Percentiles rank a stretch among this genome's conserved stretches.
Evolutionary conservation across 64 coral and sea anemone genomes (phyloP).

Genomic region (Stichodactyla mertensii): DNA sequence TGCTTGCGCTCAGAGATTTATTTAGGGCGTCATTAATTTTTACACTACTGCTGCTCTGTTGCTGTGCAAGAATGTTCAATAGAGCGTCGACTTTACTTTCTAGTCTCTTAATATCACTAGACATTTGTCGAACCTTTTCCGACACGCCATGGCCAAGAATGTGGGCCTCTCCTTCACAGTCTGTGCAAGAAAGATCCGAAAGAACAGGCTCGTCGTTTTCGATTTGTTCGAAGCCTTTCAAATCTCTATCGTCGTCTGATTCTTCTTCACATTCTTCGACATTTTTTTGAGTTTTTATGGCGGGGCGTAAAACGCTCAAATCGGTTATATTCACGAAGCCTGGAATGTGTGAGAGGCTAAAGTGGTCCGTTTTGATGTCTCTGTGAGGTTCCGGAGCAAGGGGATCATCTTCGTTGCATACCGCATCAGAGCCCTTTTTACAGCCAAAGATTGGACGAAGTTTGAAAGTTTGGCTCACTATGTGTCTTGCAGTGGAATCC

Average conservation of each 20-base stretch:
- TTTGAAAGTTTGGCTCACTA: background rate
- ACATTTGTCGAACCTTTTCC: conserved; percentile 41
- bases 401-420: background rate
- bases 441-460: conserved; percentile 24
- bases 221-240: background rate
- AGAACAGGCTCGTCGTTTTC: conserved; percentile 5
- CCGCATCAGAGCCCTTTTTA: background rate
- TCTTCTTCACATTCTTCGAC: background rate
- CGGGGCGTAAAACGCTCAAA: background rate
- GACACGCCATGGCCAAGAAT: background rate
- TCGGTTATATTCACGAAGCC: conserved; percentile 22
- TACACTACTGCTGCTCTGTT: background rate
- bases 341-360: background rate
- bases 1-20: background rate
- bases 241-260: background rate
- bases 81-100: conserved; percentile 34
- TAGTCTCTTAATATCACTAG: conserved; percentile 31
- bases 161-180: conserved; percentile 14
- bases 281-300: background rate
- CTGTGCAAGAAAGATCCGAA: conserved; percentile 8
- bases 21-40: background rate
- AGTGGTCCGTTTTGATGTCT: background rate
- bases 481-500: background rate
- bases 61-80: conserved; percentile 6
- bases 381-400: background rate